Conservation (phyloP, 2,113 vertebrate species). For the Marmota flaviventris region DNA sequence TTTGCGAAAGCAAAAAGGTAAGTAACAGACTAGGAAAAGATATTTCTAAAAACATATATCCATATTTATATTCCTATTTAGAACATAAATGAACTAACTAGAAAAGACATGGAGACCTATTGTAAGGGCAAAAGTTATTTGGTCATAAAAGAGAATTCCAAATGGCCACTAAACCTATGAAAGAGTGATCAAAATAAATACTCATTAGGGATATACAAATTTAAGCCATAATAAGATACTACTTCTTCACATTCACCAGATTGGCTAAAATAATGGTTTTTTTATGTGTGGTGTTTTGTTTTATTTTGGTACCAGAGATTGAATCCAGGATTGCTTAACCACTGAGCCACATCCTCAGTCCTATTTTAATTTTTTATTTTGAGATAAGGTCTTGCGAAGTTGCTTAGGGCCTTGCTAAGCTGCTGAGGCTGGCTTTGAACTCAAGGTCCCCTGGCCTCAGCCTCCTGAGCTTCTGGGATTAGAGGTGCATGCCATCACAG, state of each 20-base stretch:
- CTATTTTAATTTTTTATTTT: no score
- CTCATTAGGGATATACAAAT: background rate
- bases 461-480: no score
- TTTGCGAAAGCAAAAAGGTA: background rate
- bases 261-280: background rate
- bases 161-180: background rate
- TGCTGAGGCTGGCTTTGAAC: no score
- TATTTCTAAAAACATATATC: background rate
- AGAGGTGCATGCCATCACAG: accelerated
- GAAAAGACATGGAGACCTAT: background rate
- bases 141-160: background rate
- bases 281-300: background rate
- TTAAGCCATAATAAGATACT: background rate
- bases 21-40: background rate
- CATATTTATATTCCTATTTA: background rate
- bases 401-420: no score
- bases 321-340: no score
- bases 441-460: no score
- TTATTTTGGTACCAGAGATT: background rate
- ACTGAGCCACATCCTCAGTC: no score
- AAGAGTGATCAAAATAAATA: background rate
- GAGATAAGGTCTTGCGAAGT: no score
- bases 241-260: background rate
- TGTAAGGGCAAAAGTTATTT: background rate
- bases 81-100: conserved; percentile 12